Percentiles rank a stretch among this genome's conserved stretches.
phyloP scores from a whole-genome alignment of 2,113 vertebrate genomes.

The Tyto alba region DNA sequence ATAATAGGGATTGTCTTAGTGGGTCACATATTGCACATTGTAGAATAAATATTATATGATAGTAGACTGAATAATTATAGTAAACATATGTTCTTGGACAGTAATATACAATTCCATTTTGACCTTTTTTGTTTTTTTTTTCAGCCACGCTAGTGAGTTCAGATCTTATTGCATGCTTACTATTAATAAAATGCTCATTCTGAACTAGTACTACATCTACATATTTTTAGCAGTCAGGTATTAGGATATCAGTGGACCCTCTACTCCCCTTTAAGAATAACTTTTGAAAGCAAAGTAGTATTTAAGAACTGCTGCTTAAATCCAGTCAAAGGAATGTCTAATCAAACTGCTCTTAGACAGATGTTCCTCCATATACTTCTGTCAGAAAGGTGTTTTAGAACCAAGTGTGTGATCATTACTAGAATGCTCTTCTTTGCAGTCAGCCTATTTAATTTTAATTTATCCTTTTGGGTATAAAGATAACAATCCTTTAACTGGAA shows the following conservation, averaged over 20 bases:
- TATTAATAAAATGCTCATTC: background rate
- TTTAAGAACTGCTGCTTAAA: background rate
- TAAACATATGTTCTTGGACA: background rate
- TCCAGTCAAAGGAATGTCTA: background rate
- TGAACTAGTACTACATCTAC: background rate
- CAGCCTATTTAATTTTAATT: conserved; percentile 61
- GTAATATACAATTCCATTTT: background rate
- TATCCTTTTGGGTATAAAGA: conserved; percentile 63
- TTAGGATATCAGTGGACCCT: background rate
- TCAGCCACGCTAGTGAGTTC: background rate
- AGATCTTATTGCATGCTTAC: background rate
- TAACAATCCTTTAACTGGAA: conserved; percentile 72
- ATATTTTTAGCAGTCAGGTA: background rate
- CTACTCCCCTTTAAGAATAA: background rate
- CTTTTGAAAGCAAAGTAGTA: background rate
- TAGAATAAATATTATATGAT: background rate
- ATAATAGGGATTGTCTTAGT: background rate
- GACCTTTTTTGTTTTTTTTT: background rate
- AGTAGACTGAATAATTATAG: background rate
- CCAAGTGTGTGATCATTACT: background rate
- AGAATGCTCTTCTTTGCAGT: background rate
- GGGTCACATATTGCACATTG: background rate
- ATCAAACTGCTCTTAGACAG: background rate
- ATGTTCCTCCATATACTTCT: background rate
- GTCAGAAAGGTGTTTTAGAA: background rate